These are phyloP conservation scores for Luscinia megarhynchos DNA, from an alignment of 2,797 vertebrate species.

Conservation along the genomic window DNA sequence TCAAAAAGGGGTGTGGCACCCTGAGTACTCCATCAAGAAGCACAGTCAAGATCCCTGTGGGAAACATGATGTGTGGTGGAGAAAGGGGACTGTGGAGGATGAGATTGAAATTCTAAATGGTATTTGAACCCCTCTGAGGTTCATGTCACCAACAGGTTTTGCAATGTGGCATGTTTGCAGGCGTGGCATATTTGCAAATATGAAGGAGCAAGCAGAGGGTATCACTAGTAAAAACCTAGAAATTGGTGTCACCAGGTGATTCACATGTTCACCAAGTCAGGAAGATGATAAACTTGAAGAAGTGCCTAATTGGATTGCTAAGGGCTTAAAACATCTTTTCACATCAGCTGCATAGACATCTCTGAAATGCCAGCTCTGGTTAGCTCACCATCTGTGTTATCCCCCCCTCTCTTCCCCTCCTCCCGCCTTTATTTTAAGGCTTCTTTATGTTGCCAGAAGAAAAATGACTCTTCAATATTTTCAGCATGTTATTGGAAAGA, in stretches of 20 bases:
- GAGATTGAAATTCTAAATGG: rapidly evolving
- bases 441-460: conserved; percentile 51
- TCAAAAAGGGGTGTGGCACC: neutral
- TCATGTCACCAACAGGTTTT: neutral
- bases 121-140: neutral
- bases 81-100: rapidly evolving
- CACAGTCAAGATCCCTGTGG: neutral
- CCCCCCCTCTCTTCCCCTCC: neutral
- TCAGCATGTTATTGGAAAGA: neutral
- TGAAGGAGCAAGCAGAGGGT: neutral
- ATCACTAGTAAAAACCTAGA: neutral
- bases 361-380: conserved; percentile 45
- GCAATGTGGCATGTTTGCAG: neutral
- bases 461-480: conserved; percentile 57
- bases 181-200: neutral
- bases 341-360: conserved; percentile 32
- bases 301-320: neutral
- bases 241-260: neutral
- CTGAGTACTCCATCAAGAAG: neutral
- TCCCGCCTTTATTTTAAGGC: conserved; percentile 60
- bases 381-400: conserved; percentile 54
- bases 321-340: conserved; percentile 31
- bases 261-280: neutral
- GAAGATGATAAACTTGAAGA: neutral
- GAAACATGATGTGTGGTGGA: rapidly evolving